Evolutionary conservation across 2,113 vertebrate genomes (phyloP).

Genomic region (Xyrauchen texanus): DNA sequence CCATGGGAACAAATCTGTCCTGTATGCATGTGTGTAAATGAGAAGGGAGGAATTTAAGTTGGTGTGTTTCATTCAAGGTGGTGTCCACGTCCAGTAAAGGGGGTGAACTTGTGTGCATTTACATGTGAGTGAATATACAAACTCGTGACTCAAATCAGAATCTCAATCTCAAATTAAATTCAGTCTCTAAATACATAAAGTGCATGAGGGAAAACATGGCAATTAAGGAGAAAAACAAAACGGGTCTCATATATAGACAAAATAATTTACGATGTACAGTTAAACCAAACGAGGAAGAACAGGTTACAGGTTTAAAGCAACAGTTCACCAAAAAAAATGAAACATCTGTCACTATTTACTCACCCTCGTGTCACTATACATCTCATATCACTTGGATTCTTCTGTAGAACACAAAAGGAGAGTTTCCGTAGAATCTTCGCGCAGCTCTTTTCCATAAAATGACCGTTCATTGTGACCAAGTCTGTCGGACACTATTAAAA

Average conservation of each 20-base stretch:
- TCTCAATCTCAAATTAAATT: slow-evolving; percentile 1
- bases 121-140: slow-evolving; percentile 33
- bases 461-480: too few relatives aligned
- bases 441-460: too few relatives aligned
- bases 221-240: not conserved
- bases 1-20: not conserved
- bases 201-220: slow-evolving; percentile 23
- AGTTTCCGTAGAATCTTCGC: too few relatives aligned
- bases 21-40: not conserved
- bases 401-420: too few relatives aligned
- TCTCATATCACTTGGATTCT: not conserved
- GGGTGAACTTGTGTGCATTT: too few relatives aligned
- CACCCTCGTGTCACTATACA: not conserved
- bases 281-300: slow-evolving; percentile 19
- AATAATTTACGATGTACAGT: slow-evolving; percentile 47
- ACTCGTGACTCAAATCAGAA: slow-evolving; percentile 12
- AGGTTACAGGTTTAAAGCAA: slow-evolving; percentile 14
- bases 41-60: too few relatives aligned
- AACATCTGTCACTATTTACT: not conserved
- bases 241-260: not conserved
- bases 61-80: too few relatives aligned
- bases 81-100: too few relatives aligned
- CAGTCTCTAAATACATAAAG: slow-evolving; percentile 23
- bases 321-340: not conserved
- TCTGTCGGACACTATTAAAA: too few relatives aligned